Conservation (phyloP, 2,797 vertebrate species). For the Etheostoma perlongum region DNA sequence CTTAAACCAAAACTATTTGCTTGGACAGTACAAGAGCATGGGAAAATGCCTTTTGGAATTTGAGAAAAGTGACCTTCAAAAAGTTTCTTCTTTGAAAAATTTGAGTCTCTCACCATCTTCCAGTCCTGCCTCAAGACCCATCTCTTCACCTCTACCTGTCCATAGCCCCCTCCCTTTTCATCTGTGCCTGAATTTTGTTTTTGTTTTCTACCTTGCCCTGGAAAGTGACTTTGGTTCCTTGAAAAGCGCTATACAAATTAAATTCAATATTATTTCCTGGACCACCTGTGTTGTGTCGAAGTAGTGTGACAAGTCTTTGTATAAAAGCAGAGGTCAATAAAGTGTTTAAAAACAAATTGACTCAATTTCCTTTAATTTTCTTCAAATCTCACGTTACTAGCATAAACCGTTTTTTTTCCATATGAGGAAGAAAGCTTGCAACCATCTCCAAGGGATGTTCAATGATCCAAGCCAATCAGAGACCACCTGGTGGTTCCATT, state of each 20-base stretch:
- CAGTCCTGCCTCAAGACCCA: no score
- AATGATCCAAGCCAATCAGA: conserved; percentile 70
- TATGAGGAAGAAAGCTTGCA: conserved; percentile 44
- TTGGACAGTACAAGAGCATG: not conserved
- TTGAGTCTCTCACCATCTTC: no score
- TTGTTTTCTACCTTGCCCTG: no score
- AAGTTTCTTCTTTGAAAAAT: conserved; percentile 12
- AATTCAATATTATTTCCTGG: conserved; percentile 30
- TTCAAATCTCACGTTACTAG: conserved; percentile 27
- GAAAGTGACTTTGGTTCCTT: no score
- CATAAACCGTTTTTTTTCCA: conserved; percentile 50
- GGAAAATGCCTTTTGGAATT: conserved; percentile 8
- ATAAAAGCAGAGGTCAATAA: conserved; percentile 70
- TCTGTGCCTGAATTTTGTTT: no score
- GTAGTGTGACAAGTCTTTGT: conserved; percentile 63
- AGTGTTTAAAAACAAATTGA: conserved; percentile 49
- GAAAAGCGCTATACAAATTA: no score
- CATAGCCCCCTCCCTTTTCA: no score
- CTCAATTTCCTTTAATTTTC: conserved; percentile 66
- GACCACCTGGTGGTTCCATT: conserved; percentile 80
- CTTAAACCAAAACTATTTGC: not conserved
- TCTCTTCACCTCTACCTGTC: no score
- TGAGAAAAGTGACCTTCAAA: conserved; percentile 15
- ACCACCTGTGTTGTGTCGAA: conserved; percentile 57
- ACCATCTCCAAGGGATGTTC: conserved; percentile 62